A percentile compares a stretch with the other conserved stretches of the same genome.
Conservation (phyloP, 2,113 vertebrate genomes). For the Heterotis niloticus region DNA sequence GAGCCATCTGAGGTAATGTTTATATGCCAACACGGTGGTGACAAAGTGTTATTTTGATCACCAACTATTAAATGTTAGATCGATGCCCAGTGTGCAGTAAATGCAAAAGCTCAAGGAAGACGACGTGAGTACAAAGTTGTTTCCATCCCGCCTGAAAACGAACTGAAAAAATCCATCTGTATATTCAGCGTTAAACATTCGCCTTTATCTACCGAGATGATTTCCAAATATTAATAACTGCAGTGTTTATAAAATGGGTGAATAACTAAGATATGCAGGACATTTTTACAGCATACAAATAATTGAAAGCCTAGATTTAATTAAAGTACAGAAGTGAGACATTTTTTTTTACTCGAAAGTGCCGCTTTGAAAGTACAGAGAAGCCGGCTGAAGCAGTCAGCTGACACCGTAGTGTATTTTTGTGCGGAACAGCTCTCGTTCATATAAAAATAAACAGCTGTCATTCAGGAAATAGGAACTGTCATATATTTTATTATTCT, state of each 20-base stretch:
- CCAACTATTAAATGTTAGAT: not conserved
- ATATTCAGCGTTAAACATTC: conserved; percentile 19
- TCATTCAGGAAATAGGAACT: not conserved
- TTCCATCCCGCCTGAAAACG: conserved; percentile 37
- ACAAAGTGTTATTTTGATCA: not conserved
- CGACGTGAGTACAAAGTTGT: not conserved
- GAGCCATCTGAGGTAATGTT: conserved; percentile 7
- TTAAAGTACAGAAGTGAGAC: not conserved
- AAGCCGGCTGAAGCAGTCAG: not conserved
- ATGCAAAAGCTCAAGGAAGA: not conserved
- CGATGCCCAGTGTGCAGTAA: not conserved
- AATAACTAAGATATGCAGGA: too few species aligned
- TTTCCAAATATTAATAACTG: not conserved
- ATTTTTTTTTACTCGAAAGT: not conserved
- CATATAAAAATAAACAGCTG: not conserved
- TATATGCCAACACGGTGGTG: not conserved
- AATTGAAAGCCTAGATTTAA: too few species aligned
- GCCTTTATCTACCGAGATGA: not conserved
- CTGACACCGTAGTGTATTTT: not conserved
- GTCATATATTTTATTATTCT: not conserved
- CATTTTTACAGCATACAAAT: too few species aligned
- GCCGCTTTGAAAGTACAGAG: not conserved
- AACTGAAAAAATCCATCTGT: conserved; percentile 18
- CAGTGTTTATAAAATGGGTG: not conserved
- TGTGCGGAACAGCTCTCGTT: not conserved